phyloP scores from a whole-genome alignment of 2,888 invertebrate species.

The Tenthredo amoena region DNA sequence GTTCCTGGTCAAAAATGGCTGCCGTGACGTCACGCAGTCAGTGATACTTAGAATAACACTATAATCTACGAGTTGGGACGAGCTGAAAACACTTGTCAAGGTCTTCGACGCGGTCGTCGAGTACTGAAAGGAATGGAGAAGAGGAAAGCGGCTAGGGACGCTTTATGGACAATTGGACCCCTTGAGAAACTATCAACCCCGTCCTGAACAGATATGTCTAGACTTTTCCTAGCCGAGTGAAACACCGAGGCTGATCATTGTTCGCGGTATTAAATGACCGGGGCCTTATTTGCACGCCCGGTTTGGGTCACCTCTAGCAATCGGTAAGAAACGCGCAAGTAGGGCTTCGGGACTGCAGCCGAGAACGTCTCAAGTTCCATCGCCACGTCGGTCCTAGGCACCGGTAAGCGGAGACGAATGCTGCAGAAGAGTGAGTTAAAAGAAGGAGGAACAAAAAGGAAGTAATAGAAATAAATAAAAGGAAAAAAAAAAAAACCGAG shows the following conservation, averaged over 20 bases:
- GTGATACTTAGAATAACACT: slow-evolving; percentile 23
- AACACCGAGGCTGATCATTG: background rate
- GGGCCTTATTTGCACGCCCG: background rate
- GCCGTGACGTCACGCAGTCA: background rate
- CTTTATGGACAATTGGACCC: too few relatives aligned
- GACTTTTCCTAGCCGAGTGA: background rate
- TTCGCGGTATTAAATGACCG: background rate
- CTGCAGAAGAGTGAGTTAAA: slow-evolving; percentile 62
- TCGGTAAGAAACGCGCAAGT: slow-evolving; percentile 28
- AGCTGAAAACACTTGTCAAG: background rate
- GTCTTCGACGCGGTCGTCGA: background rate
- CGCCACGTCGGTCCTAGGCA: slow-evolving; percentile 63
- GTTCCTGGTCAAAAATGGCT: background rate
- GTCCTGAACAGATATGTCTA: background rate
- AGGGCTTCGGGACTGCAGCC: slow-evolving; percentile 61
- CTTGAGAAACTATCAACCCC: too few relatives aligned
- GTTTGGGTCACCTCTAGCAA: slow-evolving; percentile 28
- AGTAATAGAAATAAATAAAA: background rate
- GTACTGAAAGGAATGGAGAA: too few relatives aligned
- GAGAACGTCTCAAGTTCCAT: slow-evolving; percentile 71
- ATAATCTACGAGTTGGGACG: slow-evolving; percentile 6
- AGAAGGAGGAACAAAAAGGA: slow-evolving; percentile 8
- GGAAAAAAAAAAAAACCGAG: background rate
- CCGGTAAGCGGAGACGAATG: slow-evolving; percentile 74
- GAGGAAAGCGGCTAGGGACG: too few relatives aligned